phyloP scores from a whole-genome alignment of 1,140 invertebrate genomes.

The Drosophila bocki region DNA sequence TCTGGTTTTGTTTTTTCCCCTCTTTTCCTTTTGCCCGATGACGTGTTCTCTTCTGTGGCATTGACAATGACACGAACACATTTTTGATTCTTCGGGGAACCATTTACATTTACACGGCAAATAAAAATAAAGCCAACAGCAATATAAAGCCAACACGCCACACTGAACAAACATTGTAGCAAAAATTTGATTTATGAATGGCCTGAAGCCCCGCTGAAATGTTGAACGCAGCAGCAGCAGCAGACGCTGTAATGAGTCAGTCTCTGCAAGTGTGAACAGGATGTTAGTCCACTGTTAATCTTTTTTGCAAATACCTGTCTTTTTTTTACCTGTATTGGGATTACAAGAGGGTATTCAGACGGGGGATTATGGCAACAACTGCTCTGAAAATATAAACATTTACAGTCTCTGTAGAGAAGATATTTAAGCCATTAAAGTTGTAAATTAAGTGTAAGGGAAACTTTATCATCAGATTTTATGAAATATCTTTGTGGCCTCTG shows the following conservation, averaged over 20 bases:
- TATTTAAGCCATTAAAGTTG: background rate
- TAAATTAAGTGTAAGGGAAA: background rate
- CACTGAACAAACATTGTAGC: conserved; percentile 34
- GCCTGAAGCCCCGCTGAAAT: background rate
- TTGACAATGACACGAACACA: conserved; percentile 60
- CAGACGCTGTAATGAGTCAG: conserved; percentile 27
- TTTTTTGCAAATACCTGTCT: background rate
- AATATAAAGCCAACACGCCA: conserved; percentile 43
- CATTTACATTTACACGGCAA: conserved; percentile 48
- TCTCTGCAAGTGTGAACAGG: conserved; percentile 9
- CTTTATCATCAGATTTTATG: background rate
- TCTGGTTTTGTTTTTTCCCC: conserved; percentile 15
- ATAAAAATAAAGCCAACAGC: conserved; percentile 25
- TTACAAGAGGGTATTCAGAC: background rate
- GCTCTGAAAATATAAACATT: background rate
- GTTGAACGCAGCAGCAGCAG: background rate
- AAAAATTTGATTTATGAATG: conserved; percentile 57
- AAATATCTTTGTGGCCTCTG: background rate
- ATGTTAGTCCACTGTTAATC: conserved; percentile 15
- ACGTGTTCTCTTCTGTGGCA: conserved; percentile 50
- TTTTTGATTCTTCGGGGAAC: conserved; percentile 47
- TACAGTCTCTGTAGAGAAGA: background rate
- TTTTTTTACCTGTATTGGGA: background rate
- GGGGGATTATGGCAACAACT: background rate
- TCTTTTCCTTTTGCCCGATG: conserved; percentile 17